Evolutionary conservation across 2,797 vertebrate genomes (phyloP).

Genomic region (Hyperoplus immaculatus): DNA sequence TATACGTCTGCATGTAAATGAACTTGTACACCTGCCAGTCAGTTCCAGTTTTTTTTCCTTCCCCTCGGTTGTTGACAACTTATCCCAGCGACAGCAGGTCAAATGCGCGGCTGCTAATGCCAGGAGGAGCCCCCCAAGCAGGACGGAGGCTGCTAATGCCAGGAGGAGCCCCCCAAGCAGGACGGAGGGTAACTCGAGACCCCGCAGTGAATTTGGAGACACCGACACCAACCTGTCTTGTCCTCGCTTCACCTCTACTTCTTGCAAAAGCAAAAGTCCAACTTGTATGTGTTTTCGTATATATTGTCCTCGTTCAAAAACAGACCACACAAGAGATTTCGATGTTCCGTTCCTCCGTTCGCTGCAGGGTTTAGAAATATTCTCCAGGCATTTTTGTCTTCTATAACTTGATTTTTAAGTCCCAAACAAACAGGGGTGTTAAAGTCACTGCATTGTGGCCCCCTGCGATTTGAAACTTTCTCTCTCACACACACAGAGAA

Average conservation of each 20-base stretch:
- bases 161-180: constrained; percentile 47
- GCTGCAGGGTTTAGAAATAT: constrained; percentile 32
- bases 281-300: constrained; percentile 24
- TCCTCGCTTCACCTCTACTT: constrained; percentile 80
- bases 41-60: constrained; percentile 45
- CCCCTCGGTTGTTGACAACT: constrained; percentile 85
- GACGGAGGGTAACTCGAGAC: constrained; percentile 79
- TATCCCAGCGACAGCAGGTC: constrained; percentile 73
- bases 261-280: constrained; percentile 29
- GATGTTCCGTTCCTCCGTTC: constrained; percentile 15
- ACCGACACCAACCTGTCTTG: constrained; percentile 80
- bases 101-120: constrained; percentile 79
- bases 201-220: constrained; percentile 76
- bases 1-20: constrained; percentile 80
- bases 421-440: constrained; percentile 7
- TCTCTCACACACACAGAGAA: constrained; percentile 2
- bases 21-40: constrained; percentile 85
- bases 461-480: constrained; percentile 60
- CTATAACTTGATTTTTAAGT: constrained; percentile 35
- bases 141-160: constrained; percentile 50
- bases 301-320: constrained; percentile 63
- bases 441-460: constrained; percentile 60
- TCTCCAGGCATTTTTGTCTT: constrained; percentile 62
- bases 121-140: constrained; percentile 63
- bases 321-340: constrained; percentile 11